Percentiles rank a stretch among this genome's conserved stretches.
Evolutionary conservation across 2,797 vertebrate species (phyloP).

Genomic region (Thaleichthys pacificus): DNA sequence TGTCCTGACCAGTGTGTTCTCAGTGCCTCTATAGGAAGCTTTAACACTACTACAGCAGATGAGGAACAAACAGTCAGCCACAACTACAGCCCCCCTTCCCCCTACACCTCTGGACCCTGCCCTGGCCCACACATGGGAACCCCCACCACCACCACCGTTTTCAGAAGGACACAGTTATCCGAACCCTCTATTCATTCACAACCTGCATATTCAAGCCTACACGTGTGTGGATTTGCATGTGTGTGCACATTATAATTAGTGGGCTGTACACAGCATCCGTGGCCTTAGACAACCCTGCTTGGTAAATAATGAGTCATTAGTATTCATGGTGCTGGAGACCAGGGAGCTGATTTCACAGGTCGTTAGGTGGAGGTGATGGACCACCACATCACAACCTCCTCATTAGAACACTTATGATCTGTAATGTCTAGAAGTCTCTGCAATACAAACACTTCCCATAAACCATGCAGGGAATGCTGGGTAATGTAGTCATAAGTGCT

Average conservation of each 20-base stretch:
- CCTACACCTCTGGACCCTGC: too few relatives aligned
- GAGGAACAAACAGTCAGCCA: too few relatives aligned
- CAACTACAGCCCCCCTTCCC: neutral
- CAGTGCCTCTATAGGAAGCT: too few relatives aligned
- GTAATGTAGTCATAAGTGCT: neutral
- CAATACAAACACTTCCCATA: neutral
- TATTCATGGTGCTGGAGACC: conserved; percentile 8
- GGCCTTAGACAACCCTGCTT: conserved; percentile 1
- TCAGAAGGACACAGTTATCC: too few relatives aligned
- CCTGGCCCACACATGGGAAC: neutral
- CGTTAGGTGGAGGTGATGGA: conserved; percentile 10
- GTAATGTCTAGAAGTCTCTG: neutral
- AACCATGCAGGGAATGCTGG: neutral
- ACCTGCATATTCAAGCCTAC: neutral
- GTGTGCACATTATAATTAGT: neutral
- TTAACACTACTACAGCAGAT: too few relatives aligned
- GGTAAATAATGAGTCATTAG: conserved; percentile 3
- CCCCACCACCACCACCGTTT: neutral
- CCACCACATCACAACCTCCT: neutral
- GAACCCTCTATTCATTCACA: neutral
- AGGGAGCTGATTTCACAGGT: conserved; percentile 13
- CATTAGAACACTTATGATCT: conserved; percentile 8
- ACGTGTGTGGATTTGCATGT: neutral
- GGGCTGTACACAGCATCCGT: neutral
- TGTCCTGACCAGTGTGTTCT: neutral